These are phyloP conservation scores for Drosophila virilis DNA, from an alignment of 1,140 invertebrate genomes.

Conservation along the genomic window DNA sequence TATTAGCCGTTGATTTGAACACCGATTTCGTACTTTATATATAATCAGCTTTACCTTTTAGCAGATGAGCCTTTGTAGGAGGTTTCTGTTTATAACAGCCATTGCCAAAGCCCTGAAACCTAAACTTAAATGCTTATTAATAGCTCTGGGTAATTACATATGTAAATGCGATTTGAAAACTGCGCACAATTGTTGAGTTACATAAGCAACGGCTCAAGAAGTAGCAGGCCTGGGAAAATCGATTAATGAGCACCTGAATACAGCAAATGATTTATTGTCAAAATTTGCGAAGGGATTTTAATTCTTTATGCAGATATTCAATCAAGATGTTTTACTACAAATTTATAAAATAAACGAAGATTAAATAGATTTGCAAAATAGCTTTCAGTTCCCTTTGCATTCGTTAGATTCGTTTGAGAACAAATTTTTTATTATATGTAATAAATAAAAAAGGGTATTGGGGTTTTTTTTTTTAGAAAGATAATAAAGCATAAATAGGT, in stretches of 20 bases:
- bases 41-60: constrained; percentile 63
- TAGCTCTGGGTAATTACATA: constrained; percentile 55
- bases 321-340: background rate
- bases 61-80: constrained; percentile 19
- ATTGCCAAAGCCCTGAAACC: constrained; percentile 19
- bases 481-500: no score
- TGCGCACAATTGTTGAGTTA: background rate
- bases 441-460: no score
- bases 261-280: constrained; percentile 25
- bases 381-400: no score
- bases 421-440: no score
- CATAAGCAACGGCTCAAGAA: background rate
- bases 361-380: background rate
- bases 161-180: constrained; percentile 57
- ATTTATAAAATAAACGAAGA: background rate
- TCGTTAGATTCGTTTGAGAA: no score
- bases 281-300: constrained; percentile 1
- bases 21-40: constrained; percentile 63
- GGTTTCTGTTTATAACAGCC: constrained; percentile 34
- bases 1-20: constrained; percentile 57
- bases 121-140: constrained; percentile 32
- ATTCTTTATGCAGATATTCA: background rate
- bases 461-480: no score
- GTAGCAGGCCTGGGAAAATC: constrained; percentile 1
- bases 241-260: background rate